phyloP scores from a whole-genome alignment of 1,140 invertebrate species.

The Metopolophium dirhodum region DNA sequence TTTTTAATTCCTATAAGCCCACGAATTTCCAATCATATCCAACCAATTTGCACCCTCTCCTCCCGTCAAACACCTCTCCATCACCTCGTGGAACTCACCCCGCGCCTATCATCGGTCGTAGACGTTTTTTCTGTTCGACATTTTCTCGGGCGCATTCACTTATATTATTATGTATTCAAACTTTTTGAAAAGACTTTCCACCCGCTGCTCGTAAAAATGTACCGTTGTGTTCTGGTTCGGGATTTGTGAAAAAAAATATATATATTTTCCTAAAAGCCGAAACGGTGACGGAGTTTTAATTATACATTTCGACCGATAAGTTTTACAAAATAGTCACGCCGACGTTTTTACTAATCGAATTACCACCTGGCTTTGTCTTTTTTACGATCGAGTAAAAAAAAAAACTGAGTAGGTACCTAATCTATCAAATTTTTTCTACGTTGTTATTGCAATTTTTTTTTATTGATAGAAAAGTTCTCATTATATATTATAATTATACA shows the following conservation, averaged over 20 bases:
- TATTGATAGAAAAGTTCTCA: background rate
- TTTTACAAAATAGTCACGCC: slow-evolving; percentile 35
- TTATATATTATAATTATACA: background rate
- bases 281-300: slow-evolving; percentile 39
- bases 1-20: background rate
- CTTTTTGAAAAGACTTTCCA: slow-evolving; percentile 27
- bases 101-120: background rate
- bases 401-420: background rate
- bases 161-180: slow-evolving; percentile 47
- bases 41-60: slow-evolving; percentile 32
- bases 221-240: background rate
- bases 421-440: background rate
- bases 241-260: background rate
- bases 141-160: background rate
- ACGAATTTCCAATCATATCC: slow-evolving; percentile 46
- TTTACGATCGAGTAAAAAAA: background rate
- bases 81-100: background rate
- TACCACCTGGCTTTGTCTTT: background rate
- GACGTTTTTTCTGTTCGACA: slow-evolving; percentile 10
- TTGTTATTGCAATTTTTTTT: background rate
- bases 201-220: background rate
- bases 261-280: slow-evolving; percentile 34
- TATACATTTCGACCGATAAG: slow-evolving; percentile 41
- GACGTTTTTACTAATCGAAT: slow-evolving; percentile 39
- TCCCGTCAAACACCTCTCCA: background rate